Base-by-base conservation (phyloP, 2,888 invertebrate genomes). In the Limulus polyphemus region DNA sequence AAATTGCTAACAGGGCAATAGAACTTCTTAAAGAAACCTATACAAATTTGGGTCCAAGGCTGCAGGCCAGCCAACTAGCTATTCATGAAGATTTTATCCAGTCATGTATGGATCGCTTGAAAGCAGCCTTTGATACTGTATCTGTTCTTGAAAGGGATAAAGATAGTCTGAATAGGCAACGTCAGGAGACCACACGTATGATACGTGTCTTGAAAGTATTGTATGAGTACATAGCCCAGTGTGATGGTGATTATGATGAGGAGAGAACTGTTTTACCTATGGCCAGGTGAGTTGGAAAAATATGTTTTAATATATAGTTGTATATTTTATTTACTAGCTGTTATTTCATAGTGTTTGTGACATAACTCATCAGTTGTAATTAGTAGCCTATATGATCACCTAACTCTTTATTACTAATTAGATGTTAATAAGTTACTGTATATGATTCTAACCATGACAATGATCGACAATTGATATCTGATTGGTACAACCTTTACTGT, bases 191-290 rank as follows among this genome's bases (percentile, higher is more conserved):
- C 10, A 83, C 86, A 64, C 84, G 89, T 77, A 91, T 95, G 87
- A 90, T 90, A 77, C 84, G 95, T 70, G 88, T 97, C 61, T 83
- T 97, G 77, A 88, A 90, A 78, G 93, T 95, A 73, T 82, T 97
- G 73, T 88, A 90, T 76, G 95, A 95, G 79, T 97, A 97, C 76
- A 85, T 97, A 67, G 88, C 87, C 72, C 94, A 95, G 79, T 95
- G 94, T 80, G 95, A 95, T 81, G 77, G 77, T 62, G 76, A 77
- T 49, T 78, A 76, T 69, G 75, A 86, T 57, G 89, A 89, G 51
- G 95, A 97, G 76, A 81, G 97, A 68, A 86, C 87, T 74, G 86
- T 90, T 72, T 79, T 95, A 72, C 94, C 95, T 46, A 83, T 95
- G 64, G 87, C 88, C 73, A 81, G 84, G 84, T 83, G 69, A 65